Evolutionary conservation across 23 tunicate genomes (phyloP).

Genomic region (Botrylloides violaceus): DNA sequence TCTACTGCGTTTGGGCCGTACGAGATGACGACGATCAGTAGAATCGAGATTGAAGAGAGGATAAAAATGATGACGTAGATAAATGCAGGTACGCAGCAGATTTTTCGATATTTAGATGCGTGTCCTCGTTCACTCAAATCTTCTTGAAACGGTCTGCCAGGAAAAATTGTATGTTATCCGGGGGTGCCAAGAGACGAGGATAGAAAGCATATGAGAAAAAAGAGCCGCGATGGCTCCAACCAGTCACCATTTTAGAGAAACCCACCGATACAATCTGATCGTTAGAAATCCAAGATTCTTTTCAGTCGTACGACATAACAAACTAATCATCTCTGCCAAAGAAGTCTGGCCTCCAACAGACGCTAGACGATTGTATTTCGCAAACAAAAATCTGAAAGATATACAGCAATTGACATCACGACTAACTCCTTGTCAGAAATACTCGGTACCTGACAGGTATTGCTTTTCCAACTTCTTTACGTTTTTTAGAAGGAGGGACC

Average conservation of each 20-base stretch:
- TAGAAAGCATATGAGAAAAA: too few relatives aligned
- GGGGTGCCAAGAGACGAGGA: too few relatives aligned
- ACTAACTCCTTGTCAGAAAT: too few relatives aligned
- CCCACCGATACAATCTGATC: constrained; percentile 10
- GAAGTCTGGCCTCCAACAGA: constrained; percentile 26
- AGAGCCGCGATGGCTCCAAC: too few relatives aligned
- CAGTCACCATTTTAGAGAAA: too few relatives aligned
- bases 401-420: neutral
- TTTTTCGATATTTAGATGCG: constrained; percentile 19
- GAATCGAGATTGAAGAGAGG: constrained; percentile 11
- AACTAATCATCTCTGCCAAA: constrained; percentile 30
- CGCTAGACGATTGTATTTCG: constrained; percentile 14
- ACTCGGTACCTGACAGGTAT: constrained; percentile 25
- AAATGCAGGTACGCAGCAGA: constrained; percentile 73
- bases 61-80: constrained; percentile 25
- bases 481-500: constrained; percentile 4
- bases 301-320: constrained; percentile 18
- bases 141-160: constrained; percentile 19
- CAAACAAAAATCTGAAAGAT: constrained; percentile 23
- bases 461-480: constrained; percentile 7
- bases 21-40: constrained; percentile 16
- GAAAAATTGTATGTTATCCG: too few relatives aligned
- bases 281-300: constrained; percentile 23
- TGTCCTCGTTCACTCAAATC: constrained; percentile 1
- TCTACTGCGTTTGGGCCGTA: constrained; percentile 15